A percentile compares a stretch with the other conserved stretches of the same genome.
phyloP scores from a whole-genome alignment of 2,113 vertebrate genomes.

The Origma solitaria region DNA sequence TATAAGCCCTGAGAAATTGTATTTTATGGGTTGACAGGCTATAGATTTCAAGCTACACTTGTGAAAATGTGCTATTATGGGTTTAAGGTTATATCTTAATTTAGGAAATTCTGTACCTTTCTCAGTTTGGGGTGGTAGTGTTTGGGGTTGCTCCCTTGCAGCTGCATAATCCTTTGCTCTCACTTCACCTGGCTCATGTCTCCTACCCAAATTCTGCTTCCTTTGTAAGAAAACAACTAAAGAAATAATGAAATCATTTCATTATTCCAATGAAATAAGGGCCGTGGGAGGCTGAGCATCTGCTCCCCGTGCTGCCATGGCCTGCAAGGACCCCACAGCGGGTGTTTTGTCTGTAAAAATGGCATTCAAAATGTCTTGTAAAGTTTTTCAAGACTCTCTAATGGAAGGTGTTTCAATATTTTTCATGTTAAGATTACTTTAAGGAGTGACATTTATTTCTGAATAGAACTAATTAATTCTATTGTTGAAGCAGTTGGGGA shows the following conservation, averaged over 20 bases:
- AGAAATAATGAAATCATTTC: neutral
- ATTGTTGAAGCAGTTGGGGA: neutral
- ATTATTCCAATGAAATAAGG: neutral
- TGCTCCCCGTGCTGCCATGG: neutral
- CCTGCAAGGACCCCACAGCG: neutral
- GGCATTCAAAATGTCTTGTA: neutral
- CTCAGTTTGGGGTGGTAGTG: neutral
- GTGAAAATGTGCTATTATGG: neutral
- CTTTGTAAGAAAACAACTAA: neutral
- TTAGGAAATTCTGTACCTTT: neutral
- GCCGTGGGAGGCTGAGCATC: neutral
- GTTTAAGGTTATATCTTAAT: neutral
- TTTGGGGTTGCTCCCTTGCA: neutral
- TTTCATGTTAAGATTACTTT: neutral
- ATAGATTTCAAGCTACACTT: neutral
- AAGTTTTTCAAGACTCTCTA: neutral
- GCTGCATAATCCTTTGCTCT: neutral
- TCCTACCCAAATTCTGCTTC: neutral
- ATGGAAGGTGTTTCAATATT: neutral
- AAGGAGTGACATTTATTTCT: neutral
- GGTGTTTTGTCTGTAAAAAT: neutral
- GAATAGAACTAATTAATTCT: neutral
- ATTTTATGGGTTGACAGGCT: neutral
- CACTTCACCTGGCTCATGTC: neutral
- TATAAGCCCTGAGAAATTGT: neutral